Conservation (phyloP, 2,113 vertebrate species). For the Lycaon pictus region DNA sequence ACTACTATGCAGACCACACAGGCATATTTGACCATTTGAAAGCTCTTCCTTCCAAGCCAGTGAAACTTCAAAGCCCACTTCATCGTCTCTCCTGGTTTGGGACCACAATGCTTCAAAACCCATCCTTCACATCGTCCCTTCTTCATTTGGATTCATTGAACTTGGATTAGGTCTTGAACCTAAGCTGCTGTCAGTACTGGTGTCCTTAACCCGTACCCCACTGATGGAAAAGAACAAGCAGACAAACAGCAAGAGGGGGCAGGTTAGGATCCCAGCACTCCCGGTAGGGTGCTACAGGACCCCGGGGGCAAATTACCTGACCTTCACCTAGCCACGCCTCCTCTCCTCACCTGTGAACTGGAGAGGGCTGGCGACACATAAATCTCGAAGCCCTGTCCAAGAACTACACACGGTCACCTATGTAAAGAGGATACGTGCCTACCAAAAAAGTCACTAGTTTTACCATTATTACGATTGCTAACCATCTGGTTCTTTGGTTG, state of each 20-base stretch:
- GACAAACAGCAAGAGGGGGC: not conserved
- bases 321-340: not conserved
- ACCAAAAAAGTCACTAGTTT: not conserved
- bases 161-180: not conserved
- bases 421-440: not conserved
- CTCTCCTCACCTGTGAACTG: not conserved
- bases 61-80: not conserved
- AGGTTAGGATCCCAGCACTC: not conserved
- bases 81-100: not conserved
- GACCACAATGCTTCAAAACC: not conserved
- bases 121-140: not conserved
- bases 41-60: not conserved
- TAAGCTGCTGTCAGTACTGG: not conserved
- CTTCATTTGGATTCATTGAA: not conserved
- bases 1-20: not conserved
- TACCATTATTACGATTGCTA: not conserved
- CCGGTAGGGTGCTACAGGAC: not conserved
- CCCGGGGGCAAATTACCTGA: not conserved
- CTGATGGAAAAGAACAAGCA: not conserved
- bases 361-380: fast-evolving
- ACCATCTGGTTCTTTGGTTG: not conserved
- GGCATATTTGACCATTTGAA: not conserved
- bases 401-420: fast-evolving
- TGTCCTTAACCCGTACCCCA: not conserved
- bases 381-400: not conserved